Conservation (phyloP, 2,113 vertebrate species). For the Carassius auratus region DNA sequence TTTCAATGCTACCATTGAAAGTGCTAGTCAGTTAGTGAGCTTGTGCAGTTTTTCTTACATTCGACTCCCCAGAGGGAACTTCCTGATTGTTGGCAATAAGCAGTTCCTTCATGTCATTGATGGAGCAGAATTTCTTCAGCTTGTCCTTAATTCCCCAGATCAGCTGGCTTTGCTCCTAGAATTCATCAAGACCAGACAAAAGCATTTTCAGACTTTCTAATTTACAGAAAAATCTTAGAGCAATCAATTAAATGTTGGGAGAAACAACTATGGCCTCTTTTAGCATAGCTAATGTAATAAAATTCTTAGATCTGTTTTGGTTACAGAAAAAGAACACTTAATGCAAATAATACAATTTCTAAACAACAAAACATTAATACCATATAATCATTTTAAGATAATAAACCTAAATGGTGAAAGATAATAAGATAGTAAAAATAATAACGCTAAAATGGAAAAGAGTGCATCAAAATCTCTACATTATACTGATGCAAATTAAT, state of each 20-base stretch:
- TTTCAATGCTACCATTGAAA: neutral
- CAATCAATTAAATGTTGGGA: neutral
- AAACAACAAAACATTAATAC: neutral
- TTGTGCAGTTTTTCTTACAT: slow-evolving; percentile 71
- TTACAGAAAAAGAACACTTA: neutral
- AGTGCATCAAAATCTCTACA: neutral
- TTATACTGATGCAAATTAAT: neutral
- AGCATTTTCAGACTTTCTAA: neutral
- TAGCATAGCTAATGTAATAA: neutral
- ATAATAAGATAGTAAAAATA: no score
- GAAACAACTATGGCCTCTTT: neutral
- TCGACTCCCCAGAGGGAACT: slow-evolving; percentile 92
- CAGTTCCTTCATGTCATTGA: slow-evolving; percentile 93
- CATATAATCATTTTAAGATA: neutral
- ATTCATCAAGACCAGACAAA: neutral
- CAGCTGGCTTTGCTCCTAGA: slow-evolving; percentile 89
- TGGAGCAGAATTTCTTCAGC: slow-evolving; percentile 88
- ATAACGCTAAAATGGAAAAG: no score
- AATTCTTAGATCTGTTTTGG: neutral
- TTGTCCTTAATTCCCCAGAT: slow-evolving; percentile 96
- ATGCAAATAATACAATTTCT: neutral
- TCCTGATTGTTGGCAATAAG: slow-evolving; percentile 93
- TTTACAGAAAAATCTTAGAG: neutral
- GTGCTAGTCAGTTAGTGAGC: neutral
- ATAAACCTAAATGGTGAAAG: no score